Evolutionary conservation across 2,888 invertebrate species (phyloP).

Genomic region (Lasius fuliginosus): DNA sequence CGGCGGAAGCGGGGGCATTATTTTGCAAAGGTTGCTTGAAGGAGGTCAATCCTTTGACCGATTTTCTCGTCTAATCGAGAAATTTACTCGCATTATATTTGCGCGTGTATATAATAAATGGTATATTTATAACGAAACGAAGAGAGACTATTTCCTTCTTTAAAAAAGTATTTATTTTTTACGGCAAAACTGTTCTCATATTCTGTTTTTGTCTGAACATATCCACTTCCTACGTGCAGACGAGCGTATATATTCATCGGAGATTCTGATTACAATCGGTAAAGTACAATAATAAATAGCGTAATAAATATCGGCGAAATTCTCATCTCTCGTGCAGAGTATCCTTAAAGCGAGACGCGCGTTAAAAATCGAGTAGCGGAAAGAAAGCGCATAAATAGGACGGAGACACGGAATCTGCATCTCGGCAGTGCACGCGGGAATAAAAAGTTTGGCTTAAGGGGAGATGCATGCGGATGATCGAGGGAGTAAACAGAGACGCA

Average conservation of each 20-base stretch:
- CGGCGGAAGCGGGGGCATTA: background rate
- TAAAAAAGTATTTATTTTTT: background rate
- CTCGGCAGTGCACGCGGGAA: slow-evolving; percentile 9
- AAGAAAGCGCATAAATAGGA: slow-evolving; percentile 2
- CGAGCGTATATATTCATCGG: background rate
- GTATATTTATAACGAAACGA: background rate
- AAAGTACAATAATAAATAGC: background rate
- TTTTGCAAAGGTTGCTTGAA: slow-evolving; percentile 21
- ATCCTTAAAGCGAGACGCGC: background rate
- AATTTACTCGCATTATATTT: background rate
- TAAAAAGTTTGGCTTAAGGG: slow-evolving; percentile 57
- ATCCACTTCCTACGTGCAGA: background rate
- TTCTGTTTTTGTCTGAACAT: background rate
- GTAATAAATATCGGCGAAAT: background rate
- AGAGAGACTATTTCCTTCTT: background rate
- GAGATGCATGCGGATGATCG: slow-evolving; percentile 65
- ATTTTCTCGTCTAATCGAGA: background rate
- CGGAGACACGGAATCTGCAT: slow-evolving; percentile 32
- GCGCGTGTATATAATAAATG: slow-evolving; percentile 7
- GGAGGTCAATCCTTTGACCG: background rate
- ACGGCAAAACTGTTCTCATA: background rate
- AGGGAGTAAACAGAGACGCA: slow-evolving; percentile 66
- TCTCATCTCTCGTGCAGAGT: background rate
- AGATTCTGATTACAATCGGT: background rate
- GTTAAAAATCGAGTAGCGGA: background rate